Evolutionary conservation across 2,797 vertebrate species (phyloP).

Genomic region (Botia kubotai): DNA sequence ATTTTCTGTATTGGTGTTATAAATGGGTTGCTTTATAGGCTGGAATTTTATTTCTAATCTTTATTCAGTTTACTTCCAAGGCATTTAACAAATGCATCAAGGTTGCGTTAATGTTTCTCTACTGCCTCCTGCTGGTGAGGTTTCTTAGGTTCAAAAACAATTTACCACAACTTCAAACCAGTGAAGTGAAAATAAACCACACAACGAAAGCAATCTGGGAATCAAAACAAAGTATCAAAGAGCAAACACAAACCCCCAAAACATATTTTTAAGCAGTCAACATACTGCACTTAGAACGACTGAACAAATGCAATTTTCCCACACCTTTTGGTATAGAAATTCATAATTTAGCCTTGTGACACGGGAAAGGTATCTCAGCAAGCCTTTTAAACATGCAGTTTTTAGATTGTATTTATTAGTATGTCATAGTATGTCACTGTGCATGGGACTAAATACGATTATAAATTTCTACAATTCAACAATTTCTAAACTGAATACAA

Average conservation of each 20-base stretch:
- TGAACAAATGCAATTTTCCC: background rate
- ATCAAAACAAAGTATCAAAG: conserved; percentile 3
- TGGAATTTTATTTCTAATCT: background rate
- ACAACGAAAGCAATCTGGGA: background rate
- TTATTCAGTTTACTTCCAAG: background rate
- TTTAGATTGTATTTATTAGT: too few relatives aligned
- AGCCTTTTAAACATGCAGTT: background rate
- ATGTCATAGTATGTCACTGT: background rate
- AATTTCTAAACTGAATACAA: background rate
- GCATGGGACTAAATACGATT: background rate
- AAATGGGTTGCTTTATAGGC: background rate
- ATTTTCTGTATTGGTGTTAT: background rate
- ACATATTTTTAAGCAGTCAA: background rate
- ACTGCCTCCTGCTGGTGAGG: conserved; percentile 42
- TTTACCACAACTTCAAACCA: background rate
- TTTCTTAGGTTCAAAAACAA: background rate
- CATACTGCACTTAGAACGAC: background rate
- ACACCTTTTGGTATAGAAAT: background rate
- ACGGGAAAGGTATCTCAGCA: background rate
- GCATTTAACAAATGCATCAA: background rate
- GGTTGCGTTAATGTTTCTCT: background rate
- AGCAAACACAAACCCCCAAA: background rate
- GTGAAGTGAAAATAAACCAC: conserved; percentile 7
- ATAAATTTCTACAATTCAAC: too few relatives aligned
- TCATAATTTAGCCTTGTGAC: background rate